Conservation (phyloP, 37 sponge, comb jelly and placozoan genomes). For the Tethya wilhelma region DNA sequence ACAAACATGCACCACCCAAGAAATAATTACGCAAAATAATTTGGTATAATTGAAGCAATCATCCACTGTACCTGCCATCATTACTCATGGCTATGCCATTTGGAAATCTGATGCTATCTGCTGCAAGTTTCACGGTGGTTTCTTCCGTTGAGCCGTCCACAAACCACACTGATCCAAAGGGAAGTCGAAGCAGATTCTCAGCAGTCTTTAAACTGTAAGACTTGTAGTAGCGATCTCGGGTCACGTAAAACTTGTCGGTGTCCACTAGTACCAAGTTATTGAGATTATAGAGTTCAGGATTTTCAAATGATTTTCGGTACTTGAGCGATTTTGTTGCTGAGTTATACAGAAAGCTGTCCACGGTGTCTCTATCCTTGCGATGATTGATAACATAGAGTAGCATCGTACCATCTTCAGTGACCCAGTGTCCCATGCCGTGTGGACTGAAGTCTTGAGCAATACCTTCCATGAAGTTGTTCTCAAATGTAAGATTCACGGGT, state of each 20-base stretch:
- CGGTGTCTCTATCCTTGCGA: conserved; percentile 8
- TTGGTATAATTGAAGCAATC: not conserved
- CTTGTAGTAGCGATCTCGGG: conserved; percentile 19
- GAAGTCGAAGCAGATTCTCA: conserved; percentile 5
- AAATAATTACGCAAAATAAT: not conserved
- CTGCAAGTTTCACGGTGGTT: not conserved
- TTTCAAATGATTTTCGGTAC: conserved; percentile 8
- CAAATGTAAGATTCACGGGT: conserved; percentile 7
- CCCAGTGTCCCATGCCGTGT: conserved; percentile 52
- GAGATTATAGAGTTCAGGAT: not conserved
- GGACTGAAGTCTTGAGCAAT: conserved; percentile 18
- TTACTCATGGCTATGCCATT: conserved; percentile 52
- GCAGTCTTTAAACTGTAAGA: not conserved
- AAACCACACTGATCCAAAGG: not conserved
- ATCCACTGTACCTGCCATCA: conserved; percentile 28
- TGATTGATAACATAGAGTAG: conserved; percentile 44
- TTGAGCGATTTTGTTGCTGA: not conserved
- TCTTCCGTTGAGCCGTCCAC: not conserved
- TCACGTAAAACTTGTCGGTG: conserved; percentile 14
- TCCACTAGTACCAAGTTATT: conserved; percentile 29
- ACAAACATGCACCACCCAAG: not conserved
- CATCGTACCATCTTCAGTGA: conserved; percentile 22
- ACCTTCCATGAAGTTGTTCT: not conserved
- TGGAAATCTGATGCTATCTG: not conserved
- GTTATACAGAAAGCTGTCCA: conserved; percentile 30